These are phyloP conservation scores for Calidris pygmaea DNA, from an alignment of 2,113 vertebrate species.

Conservation along the genomic window DNA sequence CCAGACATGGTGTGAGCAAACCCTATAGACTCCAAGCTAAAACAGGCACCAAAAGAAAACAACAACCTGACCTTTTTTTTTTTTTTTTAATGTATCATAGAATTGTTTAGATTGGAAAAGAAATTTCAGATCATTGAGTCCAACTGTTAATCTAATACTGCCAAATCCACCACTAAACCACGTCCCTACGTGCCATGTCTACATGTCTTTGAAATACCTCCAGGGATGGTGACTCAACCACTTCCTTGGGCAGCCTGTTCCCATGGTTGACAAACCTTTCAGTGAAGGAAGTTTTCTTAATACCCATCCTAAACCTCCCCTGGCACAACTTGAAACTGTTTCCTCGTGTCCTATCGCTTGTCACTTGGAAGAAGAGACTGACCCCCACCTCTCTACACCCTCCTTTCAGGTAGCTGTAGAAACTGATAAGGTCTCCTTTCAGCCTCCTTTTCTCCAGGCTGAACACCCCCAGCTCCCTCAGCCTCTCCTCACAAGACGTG, in stretches of 20 bases:
- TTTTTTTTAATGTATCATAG: background rate
- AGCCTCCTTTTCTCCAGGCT: background rate
- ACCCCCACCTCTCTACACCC: background rate
- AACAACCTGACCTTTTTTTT: background rate
- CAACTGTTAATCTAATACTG: background rate
- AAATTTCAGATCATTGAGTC: background rate
- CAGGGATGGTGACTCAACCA: background rate
- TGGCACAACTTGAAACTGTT: background rate
- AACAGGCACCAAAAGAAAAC: background rate
- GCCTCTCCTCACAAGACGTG: background rate
- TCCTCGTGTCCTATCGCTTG: background rate
- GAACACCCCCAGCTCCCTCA: background rate
- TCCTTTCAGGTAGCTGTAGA: background rate
- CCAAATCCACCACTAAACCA: background rate
- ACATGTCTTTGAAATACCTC: background rate
- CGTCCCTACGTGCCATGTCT: background rate
- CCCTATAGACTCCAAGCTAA: background rate
- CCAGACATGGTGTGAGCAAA: background rate
- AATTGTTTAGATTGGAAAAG: background rate
- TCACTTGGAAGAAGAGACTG: background rate
- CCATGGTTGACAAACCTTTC: background rate
- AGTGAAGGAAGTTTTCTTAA: background rate
- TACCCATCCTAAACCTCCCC: background rate
- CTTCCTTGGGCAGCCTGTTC: background rate
- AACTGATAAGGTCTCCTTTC: background rate